Conservation (phyloP, 2,888 invertebrate species). For the Slavum lentiscoides region DNA sequence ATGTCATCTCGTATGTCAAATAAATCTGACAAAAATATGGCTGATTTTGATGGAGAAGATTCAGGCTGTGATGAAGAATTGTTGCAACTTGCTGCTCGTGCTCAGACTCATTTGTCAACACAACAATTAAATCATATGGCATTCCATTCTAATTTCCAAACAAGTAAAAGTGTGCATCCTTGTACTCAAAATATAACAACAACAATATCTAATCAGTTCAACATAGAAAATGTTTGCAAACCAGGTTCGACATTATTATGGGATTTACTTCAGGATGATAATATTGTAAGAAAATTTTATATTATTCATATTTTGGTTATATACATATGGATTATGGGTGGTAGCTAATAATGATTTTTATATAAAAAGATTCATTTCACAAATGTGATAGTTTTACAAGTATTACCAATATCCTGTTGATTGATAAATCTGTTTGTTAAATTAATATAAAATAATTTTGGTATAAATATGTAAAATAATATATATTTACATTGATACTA, state of each 20-base stretch:
- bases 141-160: constrained; percentile 57
- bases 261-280: constrained; percentile 91
- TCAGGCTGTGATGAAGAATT: constrained; percentile 83
- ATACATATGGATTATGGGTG: neutral
- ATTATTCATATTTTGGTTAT: neutral
- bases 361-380: neutral
- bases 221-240: constrained; percentile 79
- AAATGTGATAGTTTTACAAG: neutral
- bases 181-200: constrained; percentile 53
- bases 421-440: neutral
- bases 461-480: neutral
- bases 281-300: constrained; percentile 69
- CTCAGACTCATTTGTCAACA: constrained; percentile 62
- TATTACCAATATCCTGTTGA: too few species aligned
- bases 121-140: constrained; percentile 58
- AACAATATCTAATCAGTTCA: constrained; percentile 57
- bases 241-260: constrained; percentile 90
- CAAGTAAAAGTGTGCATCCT: constrained; percentile 51
- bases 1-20: constrained; percentile 91
- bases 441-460: neutral
- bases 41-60: constrained; percentile 89
- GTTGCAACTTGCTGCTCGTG: constrained; percentile 62
- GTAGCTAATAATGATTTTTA: neutral
- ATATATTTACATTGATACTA: neutral
- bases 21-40: constrained; percentile 92